Evolutionary conservation across 2,113 vertebrate genomes (phyloP).

Genomic region (Ramphastos sulfuratus): DNA sequence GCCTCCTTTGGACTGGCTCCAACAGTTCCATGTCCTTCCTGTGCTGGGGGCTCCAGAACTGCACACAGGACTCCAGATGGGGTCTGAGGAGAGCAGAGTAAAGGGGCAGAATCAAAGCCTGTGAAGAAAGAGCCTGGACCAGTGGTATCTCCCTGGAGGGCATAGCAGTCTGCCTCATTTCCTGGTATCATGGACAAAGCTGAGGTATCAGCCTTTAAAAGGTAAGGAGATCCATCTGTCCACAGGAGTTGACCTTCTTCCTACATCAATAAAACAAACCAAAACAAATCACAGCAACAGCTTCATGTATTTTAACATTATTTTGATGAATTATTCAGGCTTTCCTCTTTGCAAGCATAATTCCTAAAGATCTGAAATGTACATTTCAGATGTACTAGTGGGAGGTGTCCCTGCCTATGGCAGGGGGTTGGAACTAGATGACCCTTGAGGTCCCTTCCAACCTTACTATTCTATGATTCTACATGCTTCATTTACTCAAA

Average conservation of each 20-base stretch:
- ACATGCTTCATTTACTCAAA: too few species aligned
- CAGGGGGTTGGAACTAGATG: too few species aligned
- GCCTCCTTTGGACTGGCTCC: too few species aligned
- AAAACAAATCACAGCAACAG: not conserved
- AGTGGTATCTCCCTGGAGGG: slow-evolving; percentile 82
- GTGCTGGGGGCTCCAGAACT: too few species aligned
- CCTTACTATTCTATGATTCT: too few species aligned
- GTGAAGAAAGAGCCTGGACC: slow-evolving; percentile 82
- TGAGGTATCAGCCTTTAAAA: slow-evolving; percentile 65
- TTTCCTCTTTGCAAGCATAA: not conserved
- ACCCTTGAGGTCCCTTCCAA: too few species aligned
- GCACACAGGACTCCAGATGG: too few species aligned
- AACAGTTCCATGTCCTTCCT: too few species aligned
- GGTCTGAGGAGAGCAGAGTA: too few species aligned
- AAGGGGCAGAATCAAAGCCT: slow-evolving; percentile 81
- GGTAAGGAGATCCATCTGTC: slow-evolving; percentile 82
- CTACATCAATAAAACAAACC: slow-evolving; percentile 63
- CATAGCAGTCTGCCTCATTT: slow-evolving; percentile 85
- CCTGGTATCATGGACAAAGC: slow-evolving; percentile 70
- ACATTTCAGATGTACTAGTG: too few species aligned
- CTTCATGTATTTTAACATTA: not conserved
- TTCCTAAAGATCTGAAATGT: not conserved
- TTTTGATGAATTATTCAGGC: not conserved
- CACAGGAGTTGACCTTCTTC: slow-evolving; percentile 81
- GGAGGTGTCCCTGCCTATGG: too few species aligned